Percentiles rank a stretch among this genome's conserved stretches.
phyloP scores from a whole-genome alignment of 2,797 vertebrate genomes.

The Rousettus madagascariensis region DNA sequence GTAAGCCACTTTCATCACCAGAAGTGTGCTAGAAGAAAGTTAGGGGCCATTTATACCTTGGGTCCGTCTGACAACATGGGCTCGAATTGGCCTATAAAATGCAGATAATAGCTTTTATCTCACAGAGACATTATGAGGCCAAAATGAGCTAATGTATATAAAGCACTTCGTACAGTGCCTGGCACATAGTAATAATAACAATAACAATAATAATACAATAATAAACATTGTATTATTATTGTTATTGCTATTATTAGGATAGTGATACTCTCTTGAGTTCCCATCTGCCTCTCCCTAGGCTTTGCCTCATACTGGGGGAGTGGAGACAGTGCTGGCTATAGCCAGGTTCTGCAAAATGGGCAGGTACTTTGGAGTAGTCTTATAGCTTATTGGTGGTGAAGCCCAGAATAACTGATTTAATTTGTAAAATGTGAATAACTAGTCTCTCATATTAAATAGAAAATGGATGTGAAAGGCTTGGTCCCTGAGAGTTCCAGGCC shows the following conservation, averaged over 20 bases:
- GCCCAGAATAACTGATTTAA: background rate
- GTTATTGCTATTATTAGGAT: constrained; percentile 25
- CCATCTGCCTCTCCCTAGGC: background rate
- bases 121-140: constrained; percentile 10
- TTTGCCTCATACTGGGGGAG: background rate
- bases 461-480: background rate
- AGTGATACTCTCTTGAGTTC: background rate
- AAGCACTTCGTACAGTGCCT: background rate
- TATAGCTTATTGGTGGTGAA: background rate
- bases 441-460: constrained; percentile 14
- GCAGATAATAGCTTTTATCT: constrained; percentile 44
- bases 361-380: background rate
- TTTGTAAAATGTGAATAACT: constrained; percentile 5
- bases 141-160: constrained; percentile 38
- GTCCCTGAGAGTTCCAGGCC: background rate
- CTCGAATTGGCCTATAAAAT: constrained; percentile 45
- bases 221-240: background rate
- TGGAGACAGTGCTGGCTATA: background rate
- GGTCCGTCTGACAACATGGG: background rate
- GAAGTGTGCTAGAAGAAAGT: constrained; percentile 51
- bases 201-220: too few relatives aligned
- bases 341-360: constrained; percentile 9
- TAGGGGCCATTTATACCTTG: constrained; percentile 29
- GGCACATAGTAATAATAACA: background rate
- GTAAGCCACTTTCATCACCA: background rate